Percentiles rank a stretch among this genome's conserved stretches.
phyloP scores from a whole-genome alignment of 1,140 invertebrate species.

The Acromyrmex heyeri region DNA sequence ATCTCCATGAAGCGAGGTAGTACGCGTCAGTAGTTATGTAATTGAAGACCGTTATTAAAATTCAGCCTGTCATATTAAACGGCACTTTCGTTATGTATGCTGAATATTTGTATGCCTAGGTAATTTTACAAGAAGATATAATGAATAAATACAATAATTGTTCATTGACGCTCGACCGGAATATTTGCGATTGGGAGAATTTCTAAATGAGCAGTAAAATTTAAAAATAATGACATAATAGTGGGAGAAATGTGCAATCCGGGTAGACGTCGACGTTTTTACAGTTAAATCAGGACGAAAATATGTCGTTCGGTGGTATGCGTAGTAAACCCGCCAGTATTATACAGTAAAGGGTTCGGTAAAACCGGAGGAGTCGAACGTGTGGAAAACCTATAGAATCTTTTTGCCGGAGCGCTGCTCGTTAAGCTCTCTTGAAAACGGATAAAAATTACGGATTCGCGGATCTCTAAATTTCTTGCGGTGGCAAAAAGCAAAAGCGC shows the following conservation, averaged over 20 bases:
- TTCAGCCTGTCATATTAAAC: neutral
- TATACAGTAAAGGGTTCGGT: constrained; percentile 44
- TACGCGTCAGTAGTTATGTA: neutral
- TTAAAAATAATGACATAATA: constrained; percentile 8
- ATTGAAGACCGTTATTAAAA: constrained; percentile 39
- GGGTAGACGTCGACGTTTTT: constrained; percentile 23
- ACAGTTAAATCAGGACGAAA: constrained; percentile 20
- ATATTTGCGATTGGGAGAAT: neutral
- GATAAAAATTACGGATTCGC: constrained; percentile 55
- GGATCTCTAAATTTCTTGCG: constrained; percentile 56
- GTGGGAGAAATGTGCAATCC: neutral
- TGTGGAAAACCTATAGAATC: constrained; percentile 58
- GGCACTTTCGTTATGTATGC: neutral
- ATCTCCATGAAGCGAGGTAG: constrained; percentile 1
- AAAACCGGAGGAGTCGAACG: constrained; percentile 61
- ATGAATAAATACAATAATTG: neutral
- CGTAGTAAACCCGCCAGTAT: constrained; percentile 49
- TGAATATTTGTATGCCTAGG: neutral
- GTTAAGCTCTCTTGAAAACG: constrained; percentile 63
- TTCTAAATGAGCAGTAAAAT: neutral
- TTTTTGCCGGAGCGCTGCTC: constrained; percentile 45
- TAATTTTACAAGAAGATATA: neutral
- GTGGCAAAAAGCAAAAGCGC: constrained; percentile 40
- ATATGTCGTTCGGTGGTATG: constrained; percentile 34
- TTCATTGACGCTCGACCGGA: neutral